Evolutionary conservation across 2,888 invertebrate species (phyloP), one percentile per base, ranked within the genome.

Genomic region (Hyposoter dolosus): DNA sequence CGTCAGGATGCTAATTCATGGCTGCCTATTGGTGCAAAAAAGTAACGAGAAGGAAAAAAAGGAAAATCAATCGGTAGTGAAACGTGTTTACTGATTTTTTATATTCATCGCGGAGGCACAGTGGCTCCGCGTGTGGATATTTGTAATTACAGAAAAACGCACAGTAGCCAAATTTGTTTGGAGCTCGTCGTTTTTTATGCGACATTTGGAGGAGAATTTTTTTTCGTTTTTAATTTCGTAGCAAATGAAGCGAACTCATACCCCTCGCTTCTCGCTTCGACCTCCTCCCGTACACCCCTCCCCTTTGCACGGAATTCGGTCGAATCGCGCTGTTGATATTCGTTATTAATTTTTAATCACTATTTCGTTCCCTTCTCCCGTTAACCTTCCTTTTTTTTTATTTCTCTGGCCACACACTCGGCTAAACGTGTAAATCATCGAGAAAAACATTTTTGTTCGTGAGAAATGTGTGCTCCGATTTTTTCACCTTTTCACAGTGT

Each of bases 341-440:
- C 91, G 91, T 92, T 92, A 93, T 93, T 93, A 93, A 93, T 93
- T 93, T 92, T 92, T 93, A 93, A 93, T 93, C 91, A 90, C 88
- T 87, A 90, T 88, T 88, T 89, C 90, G 89, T 86, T 88, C 80
- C 23, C 81, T 45, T 19, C 50, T 6, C 47, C 3, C 60, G 68
- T 66, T 40, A 35, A 47, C 50, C 28, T 60, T 77, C 68, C 66
- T 56, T 65, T 76, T 71, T 60, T 60, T 75, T 71, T 60, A 47
- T 47, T 15, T 50, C 40, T 32, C 56, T 23, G 10, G 15, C 69
- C 43, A 83, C 84, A 88, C 89, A 87, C 88, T 87, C 89, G 89
- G 88, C 85, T 88, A 90, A 89, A 90, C 89, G 87, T 89, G 88
- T 91, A 89, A 89, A 88, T 90, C 89, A 82, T 84, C 83, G 72